phyloP scores from a whole-genome alignment of 2,113 vertebrate species.

The Chitala chitala region DNA sequence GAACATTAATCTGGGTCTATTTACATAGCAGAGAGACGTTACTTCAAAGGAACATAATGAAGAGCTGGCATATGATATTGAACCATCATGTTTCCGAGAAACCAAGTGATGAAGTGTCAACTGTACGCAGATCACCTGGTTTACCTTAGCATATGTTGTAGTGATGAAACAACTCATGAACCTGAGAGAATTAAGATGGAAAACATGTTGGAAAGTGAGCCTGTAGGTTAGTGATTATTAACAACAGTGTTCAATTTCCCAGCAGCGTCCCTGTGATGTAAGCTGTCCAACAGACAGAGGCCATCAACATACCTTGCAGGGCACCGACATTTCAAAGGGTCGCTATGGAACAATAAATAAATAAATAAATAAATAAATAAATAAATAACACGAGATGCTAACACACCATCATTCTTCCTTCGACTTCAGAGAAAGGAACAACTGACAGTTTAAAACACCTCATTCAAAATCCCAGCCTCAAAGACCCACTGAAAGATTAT shows the following conservation, averaged over 20 bases:
- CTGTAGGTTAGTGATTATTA: conserved; percentile 15
- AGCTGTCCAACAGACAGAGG: conserved; percentile 7
- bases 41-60: conserved; percentile 33
- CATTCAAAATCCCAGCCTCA: conserved; percentile 32
- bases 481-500: conserved; percentile 32
- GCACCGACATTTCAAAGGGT: conserved; percentile 22
- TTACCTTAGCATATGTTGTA: neutral
- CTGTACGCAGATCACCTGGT: conserved; percentile 3
- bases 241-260: conserved; percentile 16
- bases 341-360: too few relatives aligned
- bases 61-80: conserved; percentile 18
- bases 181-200: conserved; percentile 5
- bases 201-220: neutral
- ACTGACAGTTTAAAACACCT: conserved; percentile 36
- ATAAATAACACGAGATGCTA: neutral
- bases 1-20: conserved; percentile 58
- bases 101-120: conserved; percentile 12
- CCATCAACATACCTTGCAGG: conserved; percentile 4
- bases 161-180: neutral
- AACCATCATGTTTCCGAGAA: neutral
- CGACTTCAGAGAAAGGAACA: conserved; percentile 19
- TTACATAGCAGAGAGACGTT: conserved; percentile 60
- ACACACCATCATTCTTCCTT: neutral
- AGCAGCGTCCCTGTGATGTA: conserved; percentile 4
- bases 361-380: too few relatives aligned